Evolutionary conservation across 2,797 vertebrate genomes (phyloP), one percentile per base, ranked within the genome.

Genomic region (Takifugu ocellatus): DNA sequence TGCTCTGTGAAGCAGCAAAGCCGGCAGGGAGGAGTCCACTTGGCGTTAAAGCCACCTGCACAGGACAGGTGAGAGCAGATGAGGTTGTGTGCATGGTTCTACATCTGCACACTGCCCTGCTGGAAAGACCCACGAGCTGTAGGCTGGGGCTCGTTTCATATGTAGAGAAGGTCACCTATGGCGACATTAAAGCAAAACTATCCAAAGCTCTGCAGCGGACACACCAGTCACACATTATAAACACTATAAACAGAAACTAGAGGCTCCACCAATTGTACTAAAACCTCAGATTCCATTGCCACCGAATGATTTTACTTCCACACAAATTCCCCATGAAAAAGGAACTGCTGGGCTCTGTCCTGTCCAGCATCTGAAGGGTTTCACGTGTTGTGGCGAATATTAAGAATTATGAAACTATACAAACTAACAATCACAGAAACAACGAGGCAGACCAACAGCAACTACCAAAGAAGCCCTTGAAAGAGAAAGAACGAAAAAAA

Each of bases 281-380:
- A 50, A 50, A 50, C 27, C 49, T 6, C 49, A 25, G 49, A 50
- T 50, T 6, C 25, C 49, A 27, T 29, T 50, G 25, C 12, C 45
- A 11, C 45, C 21, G 21, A 47, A 29, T 29, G 27, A 29, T 4
- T 5, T 29, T 7, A 29, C 4, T 7, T 4, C 27, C 27, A 29
- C 27, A 29, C 21, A 29, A 7, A 29, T 29, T 14, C 29, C 29
- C 29, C 33, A 8, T 51, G 9, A 5, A 51, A 51, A 12, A 33
- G 21, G 16, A 51, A 51, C n/a, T 51, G 29, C 50, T 51, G 50
- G 50, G 5, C 21, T 21, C 21, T 21, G 21, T 21, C 1, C 21
- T 21, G 21, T 21, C 21, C 21, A 21, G 21, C 21, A 21, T 21
- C 21, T 21, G 21, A 21, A 21, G 21, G 21, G 21, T 21, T 21